Base-by-base conservation (phyloP, 1,140 invertebrate genomes). In the Drosophila persimilis region DNA sequence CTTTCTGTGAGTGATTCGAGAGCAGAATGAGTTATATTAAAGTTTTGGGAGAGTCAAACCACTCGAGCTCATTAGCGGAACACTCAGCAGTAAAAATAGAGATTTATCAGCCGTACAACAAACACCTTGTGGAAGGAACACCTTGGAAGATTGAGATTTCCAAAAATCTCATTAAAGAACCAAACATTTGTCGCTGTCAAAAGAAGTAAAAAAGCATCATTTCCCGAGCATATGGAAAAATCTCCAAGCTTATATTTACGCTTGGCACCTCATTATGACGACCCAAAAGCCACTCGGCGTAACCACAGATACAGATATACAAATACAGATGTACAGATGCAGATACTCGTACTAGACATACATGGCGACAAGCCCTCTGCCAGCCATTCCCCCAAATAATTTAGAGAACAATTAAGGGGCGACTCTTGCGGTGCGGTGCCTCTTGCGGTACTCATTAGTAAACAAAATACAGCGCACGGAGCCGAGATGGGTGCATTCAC, bases 181-280 rank as follows among this genome's bases (percentile, higher is more conserved):
- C 57, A 61, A 55, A 53, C 63, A 72, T 74, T 70, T 70, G 63
- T 63, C 70, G 58, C 26, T 67, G 41, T 46, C 56, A 64, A 54
- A 20, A 46, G 15, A 41, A 15, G 53, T 1, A 29, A 9, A 31
- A 31, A 31, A 22, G 43, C 53, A 73, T 67, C 50, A 56, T 63
- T 55, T 72, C 54, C 71, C 47, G 43, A 39, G 56, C 39, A 20
- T 45, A 22, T 52, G 56, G 50, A 61, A 75, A 71, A 57, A 48
- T 73, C 17, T 51, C 55, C 48, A 51, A 58, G 47, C 44, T 53
- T 61, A 51, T 85, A 72, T 85, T 85, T 85, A 77, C 67, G 67
- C 73, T 85, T 85, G 73, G 73, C 80, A 85, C 81, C 80, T 85
- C 80, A 85, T 85, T 85, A 85, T 70, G 73, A 73, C 63, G 76